Conservation (phyloP, 2,113 vertebrate species). For the Microcebus jonahi region DNA sequence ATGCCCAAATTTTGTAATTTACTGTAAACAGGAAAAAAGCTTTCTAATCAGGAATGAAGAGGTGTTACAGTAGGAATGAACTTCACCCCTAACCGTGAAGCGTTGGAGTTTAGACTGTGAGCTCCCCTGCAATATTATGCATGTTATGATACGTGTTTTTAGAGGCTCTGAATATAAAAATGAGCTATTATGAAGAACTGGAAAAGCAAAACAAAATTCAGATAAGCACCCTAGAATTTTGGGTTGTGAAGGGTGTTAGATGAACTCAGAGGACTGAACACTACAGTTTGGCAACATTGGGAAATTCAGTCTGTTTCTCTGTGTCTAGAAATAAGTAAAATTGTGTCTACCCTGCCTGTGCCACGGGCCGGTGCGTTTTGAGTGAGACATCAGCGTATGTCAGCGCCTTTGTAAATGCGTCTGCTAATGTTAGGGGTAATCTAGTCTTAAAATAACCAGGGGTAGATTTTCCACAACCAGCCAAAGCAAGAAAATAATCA, state of each 20-base stretch:
- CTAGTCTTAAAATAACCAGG: background rate
- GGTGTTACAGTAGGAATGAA: background rate
- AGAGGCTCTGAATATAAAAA: background rate
- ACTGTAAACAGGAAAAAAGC: background rate
- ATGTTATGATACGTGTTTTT: background rate
- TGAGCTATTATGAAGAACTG: background rate
- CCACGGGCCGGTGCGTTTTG: background rate
- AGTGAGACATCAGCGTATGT: background rate
- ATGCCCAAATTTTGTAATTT: background rate
- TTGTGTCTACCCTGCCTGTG: fast-evolving
- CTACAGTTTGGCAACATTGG: background rate
- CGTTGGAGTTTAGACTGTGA: background rate
- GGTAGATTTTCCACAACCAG: too few species aligned
- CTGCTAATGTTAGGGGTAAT: background rate
- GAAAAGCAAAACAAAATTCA: background rate
- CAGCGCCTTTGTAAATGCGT: background rate
- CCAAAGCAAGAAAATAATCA: too few species aligned
- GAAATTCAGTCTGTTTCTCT: background rate
- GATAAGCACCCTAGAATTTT: background rate
- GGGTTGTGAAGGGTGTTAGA: background rate
- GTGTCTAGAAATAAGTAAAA: background rate
- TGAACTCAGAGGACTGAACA: background rate
- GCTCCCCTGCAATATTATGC: background rate
- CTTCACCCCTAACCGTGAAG: background rate
- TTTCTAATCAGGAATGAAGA: background rate